These are phyloP conservation scores for Trachelus stipa DNA, from an alignment of 2,888 invertebrate genomes.

Conservation along the genomic window DNA sequence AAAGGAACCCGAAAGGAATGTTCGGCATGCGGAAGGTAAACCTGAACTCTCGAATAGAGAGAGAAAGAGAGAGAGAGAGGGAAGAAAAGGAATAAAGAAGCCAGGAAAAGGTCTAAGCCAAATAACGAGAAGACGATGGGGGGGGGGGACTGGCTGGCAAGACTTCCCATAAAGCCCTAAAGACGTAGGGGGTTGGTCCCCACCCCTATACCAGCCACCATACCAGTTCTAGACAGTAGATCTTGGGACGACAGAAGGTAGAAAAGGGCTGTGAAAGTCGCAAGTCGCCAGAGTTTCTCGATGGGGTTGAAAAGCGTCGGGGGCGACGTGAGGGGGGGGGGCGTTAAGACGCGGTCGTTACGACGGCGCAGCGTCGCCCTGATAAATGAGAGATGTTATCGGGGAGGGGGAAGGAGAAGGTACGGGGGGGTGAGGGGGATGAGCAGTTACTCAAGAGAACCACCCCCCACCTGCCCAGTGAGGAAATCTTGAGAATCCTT, in stretches of 20 bases:
- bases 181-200: neutral
- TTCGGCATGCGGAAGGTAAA: neutral
- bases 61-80: accelerated
- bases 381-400: constrained; percentile 52
- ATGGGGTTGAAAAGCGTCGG: neutral
- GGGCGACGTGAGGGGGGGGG: constrained; percentile 3
- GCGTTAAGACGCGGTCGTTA: constrained; percentile 46
- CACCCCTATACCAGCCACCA: neutral
- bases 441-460: neutral
- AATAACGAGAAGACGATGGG: neutral
- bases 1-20: neutral
- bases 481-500: too few relatives aligned
- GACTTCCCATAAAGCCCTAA: neutral
- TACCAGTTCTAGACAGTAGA: neutral
- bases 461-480: too few relatives aligned
- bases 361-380: constrained; percentile 38
- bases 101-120: neutral
- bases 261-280: neutral
- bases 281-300: neutral
- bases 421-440: constrained; percentile 22
- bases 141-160: neutral
- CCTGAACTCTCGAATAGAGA: neutral
- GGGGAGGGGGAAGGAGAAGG: constrained; percentile 28
- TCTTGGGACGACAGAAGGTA: neutral
- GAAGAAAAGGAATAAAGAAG: neutral